Percentiles rank a stretch among this genome's conserved stretches.
Evolutionary conservation across 2,888 invertebrate genomes (phyloP).

Genomic region (Lottia gigantea): DNA sequence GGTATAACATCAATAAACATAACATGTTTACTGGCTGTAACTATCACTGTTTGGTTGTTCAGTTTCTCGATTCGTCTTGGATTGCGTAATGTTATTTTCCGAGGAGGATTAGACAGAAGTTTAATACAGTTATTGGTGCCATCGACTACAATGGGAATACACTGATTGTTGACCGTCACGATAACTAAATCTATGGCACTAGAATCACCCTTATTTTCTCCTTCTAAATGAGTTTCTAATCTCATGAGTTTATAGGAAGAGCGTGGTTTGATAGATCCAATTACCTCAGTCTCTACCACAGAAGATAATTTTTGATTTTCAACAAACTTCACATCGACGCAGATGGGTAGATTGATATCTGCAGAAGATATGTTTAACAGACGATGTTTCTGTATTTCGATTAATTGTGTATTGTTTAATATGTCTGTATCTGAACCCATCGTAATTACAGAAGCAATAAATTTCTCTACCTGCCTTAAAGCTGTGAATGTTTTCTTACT

Average conservation of each 20-base stretch:
- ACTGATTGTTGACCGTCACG: not conserved
- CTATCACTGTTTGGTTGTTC: not conserved
- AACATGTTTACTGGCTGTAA: not conserved
- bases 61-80: conserved; percentile 1
- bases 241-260: not conserved
- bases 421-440: conserved; percentile 5
- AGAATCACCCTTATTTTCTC: not conserved
- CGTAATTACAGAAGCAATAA: conserved; percentile 8
- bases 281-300: not conserved
- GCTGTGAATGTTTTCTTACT: conserved; percentile 7
- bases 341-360: not conserved
- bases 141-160: not conserved
- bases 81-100: not conserved
- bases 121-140: conserved; percentile 3
- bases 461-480: conserved; percentile 1
- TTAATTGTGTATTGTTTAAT: conserved; percentile 5
- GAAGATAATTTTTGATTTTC: not conserved
- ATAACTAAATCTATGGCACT: conserved; percentile 1
- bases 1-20: not conserved
- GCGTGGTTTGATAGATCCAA: not conserved
- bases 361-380: not conserved
- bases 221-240: conserved; percentile 3
- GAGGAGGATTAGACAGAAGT: not conserved
- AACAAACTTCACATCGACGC: not conserved
- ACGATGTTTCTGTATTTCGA: not conserved